phyloP scores from a whole-genome alignment of 2,888 invertebrate species.

The Gryllus longicercus region DNA sequence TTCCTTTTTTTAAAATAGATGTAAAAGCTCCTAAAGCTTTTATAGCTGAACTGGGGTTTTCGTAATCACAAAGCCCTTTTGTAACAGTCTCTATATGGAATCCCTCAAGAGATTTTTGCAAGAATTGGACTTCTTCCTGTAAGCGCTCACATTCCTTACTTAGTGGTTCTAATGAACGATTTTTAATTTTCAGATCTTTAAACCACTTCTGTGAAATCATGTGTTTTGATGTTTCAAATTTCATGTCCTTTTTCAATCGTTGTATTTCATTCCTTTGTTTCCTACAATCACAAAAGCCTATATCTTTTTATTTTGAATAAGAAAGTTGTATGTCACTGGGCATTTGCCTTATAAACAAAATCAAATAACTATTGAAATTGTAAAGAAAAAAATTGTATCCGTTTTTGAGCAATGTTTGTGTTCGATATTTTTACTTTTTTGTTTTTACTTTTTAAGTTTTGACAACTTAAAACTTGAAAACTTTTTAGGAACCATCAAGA shows the following conservation, averaged over 20 bases:
- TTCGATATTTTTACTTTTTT: too few species aligned
- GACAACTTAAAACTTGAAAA: too few species aligned
- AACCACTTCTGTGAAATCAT: constrained; percentile 51
- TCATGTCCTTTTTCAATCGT: constrained; percentile 42
- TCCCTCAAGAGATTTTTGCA: constrained; percentile 35
- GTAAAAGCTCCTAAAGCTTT: constrained; percentile 57
- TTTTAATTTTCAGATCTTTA: constrained; percentile 52
- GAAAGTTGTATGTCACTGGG: too few species aligned
- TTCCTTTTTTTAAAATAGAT: constrained; percentile 59
- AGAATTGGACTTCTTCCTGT: constrained; percentile 53
- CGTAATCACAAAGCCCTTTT: constrained; percentile 44
- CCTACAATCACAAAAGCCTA: too few species aligned
- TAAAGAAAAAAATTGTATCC: too few species aligned
- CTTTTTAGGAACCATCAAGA: too few species aligned
- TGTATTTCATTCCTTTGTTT: constrained; percentile 45
- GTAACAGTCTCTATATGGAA: constrained; percentile 57
- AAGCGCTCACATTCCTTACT: constrained; percentile 56
- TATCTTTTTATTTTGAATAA: too few species aligned
- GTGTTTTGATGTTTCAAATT: constrained; percentile 51
- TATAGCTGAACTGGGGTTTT: constrained; percentile 41
- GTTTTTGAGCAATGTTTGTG: too few species aligned
- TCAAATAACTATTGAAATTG: too few species aligned
- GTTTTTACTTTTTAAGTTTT: too few species aligned
- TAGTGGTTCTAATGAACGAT: constrained; percentile 49
- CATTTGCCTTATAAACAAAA: too few species aligned